phyloP scores from a whole-genome alignment of 2,113 vertebrate species.

The Oreocharis arfaki region DNA sequence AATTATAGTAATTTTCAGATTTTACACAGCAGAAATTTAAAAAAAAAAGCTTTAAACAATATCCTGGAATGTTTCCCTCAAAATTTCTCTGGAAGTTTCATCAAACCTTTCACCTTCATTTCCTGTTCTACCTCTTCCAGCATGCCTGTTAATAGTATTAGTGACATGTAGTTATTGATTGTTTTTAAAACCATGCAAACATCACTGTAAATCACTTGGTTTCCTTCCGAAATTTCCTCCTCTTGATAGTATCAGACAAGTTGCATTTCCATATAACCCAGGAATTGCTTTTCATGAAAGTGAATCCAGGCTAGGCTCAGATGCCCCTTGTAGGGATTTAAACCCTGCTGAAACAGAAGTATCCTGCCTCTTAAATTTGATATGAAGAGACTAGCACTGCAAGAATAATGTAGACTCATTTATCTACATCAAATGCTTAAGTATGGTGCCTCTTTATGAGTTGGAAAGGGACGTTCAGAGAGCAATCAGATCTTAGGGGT shows the following conservation, averaged over 20 bases:
- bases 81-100: background rate
- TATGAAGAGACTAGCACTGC: background rate
- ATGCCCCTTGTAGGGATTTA: background rate
- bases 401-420: background rate
- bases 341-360: background rate
- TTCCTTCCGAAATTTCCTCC: background rate
- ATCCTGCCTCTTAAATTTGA: background rate
- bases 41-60: background rate
- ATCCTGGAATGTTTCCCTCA: background rate
- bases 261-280: background rate
- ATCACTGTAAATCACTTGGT: background rate
- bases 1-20: background rate
- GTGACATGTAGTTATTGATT: background rate
- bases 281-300: background rate
- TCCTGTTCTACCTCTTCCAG: background rate
- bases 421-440: background rate
- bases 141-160: background rate
- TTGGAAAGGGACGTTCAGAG: background rate
- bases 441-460: background rate
- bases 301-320: background rate
- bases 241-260: background rate
- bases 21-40: background rate
- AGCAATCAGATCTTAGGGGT: background rate
- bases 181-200: background rate
- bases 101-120: background rate